phyloP scores from a whole-genome alignment of 2,113 vertebrate genomes.

The Neogobius melanostomus region DNA sequence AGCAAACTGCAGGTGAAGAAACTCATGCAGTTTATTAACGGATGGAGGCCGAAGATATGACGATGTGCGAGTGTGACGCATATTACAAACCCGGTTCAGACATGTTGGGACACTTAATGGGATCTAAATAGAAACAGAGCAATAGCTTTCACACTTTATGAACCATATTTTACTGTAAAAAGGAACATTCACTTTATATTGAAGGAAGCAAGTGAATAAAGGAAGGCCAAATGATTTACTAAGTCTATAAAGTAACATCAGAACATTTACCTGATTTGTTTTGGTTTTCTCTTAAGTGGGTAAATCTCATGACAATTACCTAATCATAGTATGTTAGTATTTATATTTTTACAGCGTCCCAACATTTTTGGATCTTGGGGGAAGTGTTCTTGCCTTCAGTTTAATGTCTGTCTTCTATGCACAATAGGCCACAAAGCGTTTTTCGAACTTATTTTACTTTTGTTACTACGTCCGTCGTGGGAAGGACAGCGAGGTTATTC shows the following conservation, averaged over 20 bases:
- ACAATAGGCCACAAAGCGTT: slow-evolving; percentile 45
- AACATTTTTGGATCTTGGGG: not conserved
- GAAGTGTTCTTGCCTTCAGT: slow-evolving; percentile 36
- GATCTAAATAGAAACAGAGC: not conserved
- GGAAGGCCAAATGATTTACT: no score
- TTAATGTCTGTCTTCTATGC: slow-evolving; percentile 61
- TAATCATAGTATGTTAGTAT: not conserved
- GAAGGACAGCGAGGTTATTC: not conserved
- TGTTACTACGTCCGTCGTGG: slow-evolving; percentile 15
- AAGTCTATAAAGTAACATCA: no score
- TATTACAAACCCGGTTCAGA: not conserved
- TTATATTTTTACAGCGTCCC: not conserved
- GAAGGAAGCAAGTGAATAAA: no score
- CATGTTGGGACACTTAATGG: not conserved
- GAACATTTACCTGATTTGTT: no score
- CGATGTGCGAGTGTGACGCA: slow-evolving; percentile 14
- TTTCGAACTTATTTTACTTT: slow-evolving; percentile 28
- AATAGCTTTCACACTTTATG: not conserved
- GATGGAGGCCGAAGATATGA: slow-evolving; percentile 97
- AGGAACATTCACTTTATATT: no score
- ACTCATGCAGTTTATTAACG: slow-evolving; percentile 95
- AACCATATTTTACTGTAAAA: not conserved
- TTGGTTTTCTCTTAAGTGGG: no score
- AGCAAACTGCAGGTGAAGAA: slow-evolving; percentile 99
- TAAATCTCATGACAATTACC: not conserved